Evolutionary conservation across 2,113 vertebrate genomes (phyloP).

Genomic region (Columba livia): DNA sequence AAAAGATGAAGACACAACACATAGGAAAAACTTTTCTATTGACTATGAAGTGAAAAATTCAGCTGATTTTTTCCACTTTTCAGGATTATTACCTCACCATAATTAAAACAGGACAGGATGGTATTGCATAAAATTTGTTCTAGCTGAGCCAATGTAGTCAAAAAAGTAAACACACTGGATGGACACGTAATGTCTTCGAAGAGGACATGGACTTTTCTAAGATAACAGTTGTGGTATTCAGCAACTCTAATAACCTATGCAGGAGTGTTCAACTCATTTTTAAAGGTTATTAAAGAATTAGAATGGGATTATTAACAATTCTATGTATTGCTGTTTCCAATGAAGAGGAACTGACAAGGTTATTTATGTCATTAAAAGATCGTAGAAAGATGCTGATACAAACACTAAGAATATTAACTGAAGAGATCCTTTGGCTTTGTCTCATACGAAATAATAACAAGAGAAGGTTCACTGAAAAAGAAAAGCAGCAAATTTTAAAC

Average conservation of each 20-base stretch:
- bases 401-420: neutral
- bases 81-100: neutral
- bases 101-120: neutral
- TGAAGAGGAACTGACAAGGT: neutral
- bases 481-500: neutral
- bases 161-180: neutral
- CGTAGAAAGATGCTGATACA: neutral
- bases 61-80: neutral
- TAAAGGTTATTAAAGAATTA: neutral
- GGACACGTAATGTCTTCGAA: neutral
- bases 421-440: neutral
- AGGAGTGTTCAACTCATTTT: neutral
- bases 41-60: neutral
- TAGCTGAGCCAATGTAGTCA: neutral
- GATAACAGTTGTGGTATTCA: neutral
- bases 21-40: neutral
- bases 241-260: neutral
- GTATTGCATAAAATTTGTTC: neutral
- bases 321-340: neutral
- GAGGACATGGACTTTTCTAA: neutral
- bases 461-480: neutral
- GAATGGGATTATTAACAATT: neutral
- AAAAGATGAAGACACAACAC: neutral
- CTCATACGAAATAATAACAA: neutral
- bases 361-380: neutral